Conservation (phyloP, 2,888 invertebrate genomes). For the Spicauda simplicius region DNA sequence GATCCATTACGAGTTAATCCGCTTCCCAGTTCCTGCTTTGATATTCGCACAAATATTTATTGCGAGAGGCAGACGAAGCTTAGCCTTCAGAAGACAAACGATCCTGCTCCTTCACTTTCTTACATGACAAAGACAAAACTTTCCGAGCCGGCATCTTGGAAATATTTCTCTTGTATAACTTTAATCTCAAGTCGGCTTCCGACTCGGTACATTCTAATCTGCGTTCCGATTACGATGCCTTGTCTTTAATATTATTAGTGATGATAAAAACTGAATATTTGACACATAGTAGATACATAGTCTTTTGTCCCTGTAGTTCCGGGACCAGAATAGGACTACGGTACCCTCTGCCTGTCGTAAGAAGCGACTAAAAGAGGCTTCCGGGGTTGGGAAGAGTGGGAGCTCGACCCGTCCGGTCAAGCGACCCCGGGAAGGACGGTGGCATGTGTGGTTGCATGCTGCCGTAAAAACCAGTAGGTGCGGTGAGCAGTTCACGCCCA, state of each 20-base stretch:
- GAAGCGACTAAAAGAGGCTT: no score
- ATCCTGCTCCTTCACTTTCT: slow-evolving; percentile 66
- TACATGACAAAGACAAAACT: slow-evolving; percentile 78
- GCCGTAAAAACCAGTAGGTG: no score
- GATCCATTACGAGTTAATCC: slow-evolving; percentile 49
- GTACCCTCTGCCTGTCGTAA: no score
- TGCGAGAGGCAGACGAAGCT: slow-evolving; percentile 63
- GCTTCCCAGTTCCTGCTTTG: slow-evolving; percentile 41
- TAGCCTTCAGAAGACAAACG: slow-evolving; percentile 69
- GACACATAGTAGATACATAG: no score
- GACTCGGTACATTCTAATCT: slow-evolving; percentile 20
- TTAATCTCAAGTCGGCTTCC: slow-evolving; percentile 45
- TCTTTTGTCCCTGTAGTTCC: no score
- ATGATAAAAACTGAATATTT: no score
- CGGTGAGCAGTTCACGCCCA: no score
- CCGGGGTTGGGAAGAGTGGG: no score
- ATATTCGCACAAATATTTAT: slow-evolving; percentile 65
- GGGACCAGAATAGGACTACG: no score
- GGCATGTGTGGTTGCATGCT: no score
- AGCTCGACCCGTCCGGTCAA: no score
- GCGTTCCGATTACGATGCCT: slow-evolving; percentile 13
- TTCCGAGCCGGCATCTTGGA: slow-evolving; percentile 65
- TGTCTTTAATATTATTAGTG: slow-evolving; percentile 3
- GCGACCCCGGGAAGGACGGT: no score
- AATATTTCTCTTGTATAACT: slow-evolving; percentile 65